Conservation (phyloP, 2,888 invertebrate genomes). For the Notocelia uddmanniana region DNA sequence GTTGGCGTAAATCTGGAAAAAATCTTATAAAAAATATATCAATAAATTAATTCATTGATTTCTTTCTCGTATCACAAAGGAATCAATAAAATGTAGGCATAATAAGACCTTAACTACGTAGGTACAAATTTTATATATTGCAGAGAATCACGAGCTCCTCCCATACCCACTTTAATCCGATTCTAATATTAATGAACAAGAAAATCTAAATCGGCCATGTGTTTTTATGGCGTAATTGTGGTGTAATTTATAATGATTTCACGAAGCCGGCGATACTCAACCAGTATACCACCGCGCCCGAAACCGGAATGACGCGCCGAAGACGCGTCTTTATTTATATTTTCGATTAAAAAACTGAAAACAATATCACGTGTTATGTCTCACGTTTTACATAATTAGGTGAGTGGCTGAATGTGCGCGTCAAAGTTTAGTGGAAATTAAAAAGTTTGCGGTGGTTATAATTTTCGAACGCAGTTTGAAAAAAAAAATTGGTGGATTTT, state of each 20-base stretch:
- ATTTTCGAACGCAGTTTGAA: constrained; percentile 30
- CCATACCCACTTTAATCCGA: no score
- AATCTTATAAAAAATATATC: no score
- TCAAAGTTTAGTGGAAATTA: not conserved
- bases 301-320: constrained; percentile 34
- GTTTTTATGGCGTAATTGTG: not conserved
- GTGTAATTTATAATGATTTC: not conserved
- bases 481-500: not conserved
- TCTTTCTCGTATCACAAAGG: no score
- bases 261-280: not conserved
- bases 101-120: no score
- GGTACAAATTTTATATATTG: no score
- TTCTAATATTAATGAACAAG: no score
- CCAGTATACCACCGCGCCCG: constrained; percentile 31
- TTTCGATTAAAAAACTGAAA: constrained; percentile 22
- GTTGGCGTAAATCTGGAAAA: no score
- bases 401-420: constrained; percentile 21
- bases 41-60: no score
- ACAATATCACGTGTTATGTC: constrained; percentile 30
- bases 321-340: constrained; percentile 38
- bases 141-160: no score
- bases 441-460: constrained; percentile 4
- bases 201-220: no score
- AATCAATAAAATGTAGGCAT: no score
- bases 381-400: constrained; percentile 23